Conservation (phyloP, 2,888 invertebrate genomes). For the Sussaba pulchella region DNA sequence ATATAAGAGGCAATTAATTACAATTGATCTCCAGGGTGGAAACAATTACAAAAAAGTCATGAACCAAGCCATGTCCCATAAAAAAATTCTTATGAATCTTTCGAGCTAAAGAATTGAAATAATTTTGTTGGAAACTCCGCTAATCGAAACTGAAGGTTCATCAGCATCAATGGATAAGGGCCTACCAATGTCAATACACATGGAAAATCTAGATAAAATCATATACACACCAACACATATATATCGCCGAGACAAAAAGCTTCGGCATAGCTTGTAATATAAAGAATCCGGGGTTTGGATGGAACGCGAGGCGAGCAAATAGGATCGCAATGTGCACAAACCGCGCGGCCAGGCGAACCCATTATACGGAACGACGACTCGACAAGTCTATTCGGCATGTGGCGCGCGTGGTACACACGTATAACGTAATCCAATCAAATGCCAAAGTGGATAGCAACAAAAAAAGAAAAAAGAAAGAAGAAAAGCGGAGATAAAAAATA, state of each 20-base stretch:
- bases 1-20: too few relatives aligned
- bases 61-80: not conserved
- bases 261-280: constrained; percentile 27
- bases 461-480: constrained; percentile 67
- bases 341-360: constrained; percentile 63
- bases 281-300: constrained; percentile 53
- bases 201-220: not conserved
- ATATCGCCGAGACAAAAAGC: constrained; percentile 50
- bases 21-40: too few relatives aligned
- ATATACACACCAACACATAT: not conserved
- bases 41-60: too few relatives aligned
- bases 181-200: too few relatives aligned
- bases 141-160: not conserved
- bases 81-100: not conserved
- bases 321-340: constrained; percentile 14
- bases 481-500: too few relatives aligned
- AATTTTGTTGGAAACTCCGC: not conserved
- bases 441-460: constrained; percentile 81
- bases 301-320: constrained; percentile 12
- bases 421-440: constrained; percentile 81
- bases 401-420: constrained; percentile 46
- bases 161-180: not conserved
- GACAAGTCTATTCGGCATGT: constrained; percentile 61
- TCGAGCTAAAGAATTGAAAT: not conserved
- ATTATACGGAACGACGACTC: constrained; percentile 74